Conservation (phyloP, 2,113 vertebrate genomes). For the Paralichthys olivaceus region DNA sequence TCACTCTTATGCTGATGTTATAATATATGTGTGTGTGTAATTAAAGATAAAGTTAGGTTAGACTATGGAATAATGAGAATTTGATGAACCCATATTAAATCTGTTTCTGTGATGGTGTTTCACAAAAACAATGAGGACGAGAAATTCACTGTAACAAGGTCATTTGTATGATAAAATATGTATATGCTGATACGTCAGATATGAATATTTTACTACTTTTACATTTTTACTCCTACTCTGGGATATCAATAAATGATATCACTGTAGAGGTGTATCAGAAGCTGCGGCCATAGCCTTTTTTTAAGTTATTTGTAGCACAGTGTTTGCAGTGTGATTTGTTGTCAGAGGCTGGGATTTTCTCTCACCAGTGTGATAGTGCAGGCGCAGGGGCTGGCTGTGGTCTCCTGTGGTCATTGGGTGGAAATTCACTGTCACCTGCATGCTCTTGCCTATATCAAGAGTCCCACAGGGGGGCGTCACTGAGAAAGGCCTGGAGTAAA, state of each 20-base stretch:
- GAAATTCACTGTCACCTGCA: slow-evolving; percentile 87
- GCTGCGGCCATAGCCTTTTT: background rate
- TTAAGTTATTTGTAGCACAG: background rate
- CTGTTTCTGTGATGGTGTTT: background rate
- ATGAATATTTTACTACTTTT: slow-evolving; percentile 13
- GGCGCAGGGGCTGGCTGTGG: slow-evolving; percentile 76
- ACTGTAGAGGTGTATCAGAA: background rate
- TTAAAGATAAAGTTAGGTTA: background rate
- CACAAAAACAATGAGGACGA: background rate
- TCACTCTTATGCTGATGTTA: too few relatives aligned
- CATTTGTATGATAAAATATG: slow-evolving; percentile 4
- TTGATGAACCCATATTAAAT: background rate
- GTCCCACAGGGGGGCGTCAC: slow-evolving; percentile 78
- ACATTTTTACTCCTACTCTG: background rate
- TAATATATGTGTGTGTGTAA: background rate
- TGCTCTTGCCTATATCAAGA: slow-evolving; percentile 78
- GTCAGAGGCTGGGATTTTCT: background rate
- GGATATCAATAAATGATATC: background rate
- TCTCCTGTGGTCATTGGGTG: slow-evolving; percentile 82
- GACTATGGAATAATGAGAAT: background rate
- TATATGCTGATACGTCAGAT: background rate
- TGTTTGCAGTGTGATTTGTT: background rate
- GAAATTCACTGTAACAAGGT: background rate
- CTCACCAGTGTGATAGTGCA: slow-evolving; percentile 85
- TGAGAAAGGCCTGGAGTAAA: slow-evolving; percentile 87